Conservation (phyloP, 2,888 invertebrate genomes). For the Diarsia brunnea region DNA sequence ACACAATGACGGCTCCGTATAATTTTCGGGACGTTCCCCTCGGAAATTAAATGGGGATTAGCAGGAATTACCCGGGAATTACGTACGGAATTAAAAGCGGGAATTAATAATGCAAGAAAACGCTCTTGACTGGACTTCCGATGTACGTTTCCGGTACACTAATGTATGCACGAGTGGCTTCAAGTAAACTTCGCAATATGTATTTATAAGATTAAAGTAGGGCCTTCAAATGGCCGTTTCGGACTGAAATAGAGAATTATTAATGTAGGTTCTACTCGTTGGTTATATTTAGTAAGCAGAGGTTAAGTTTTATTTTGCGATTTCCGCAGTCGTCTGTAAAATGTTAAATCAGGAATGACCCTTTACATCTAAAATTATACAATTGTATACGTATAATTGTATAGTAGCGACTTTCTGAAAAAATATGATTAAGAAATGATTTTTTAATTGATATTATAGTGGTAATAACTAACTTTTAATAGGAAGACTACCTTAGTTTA, state of each 20-base stretch:
- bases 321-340: neutral
- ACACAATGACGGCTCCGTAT: slow-evolving; percentile 36
- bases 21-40: slow-evolving; percentile 46
- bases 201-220: slow-evolving; percentile 32
- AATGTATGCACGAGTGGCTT: slow-evolving; percentile 42
- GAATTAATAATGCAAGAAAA: slow-evolving; percentile 66
- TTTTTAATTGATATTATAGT: neutral
- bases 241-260: slow-evolving; percentile 10
- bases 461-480: neutral
- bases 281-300: neutral
- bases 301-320: neutral
- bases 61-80: slow-evolving; percentile 43
- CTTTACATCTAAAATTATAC: neutral
- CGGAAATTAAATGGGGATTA: slow-evolving; percentile 63
- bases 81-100: slow-evolving; percentile 38
- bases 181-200: slow-evolving; percentile 19
- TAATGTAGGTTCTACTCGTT: slow-evolving; percentile 1
- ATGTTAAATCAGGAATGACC: neutral
- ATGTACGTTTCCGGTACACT: slow-evolving; percentile 46
- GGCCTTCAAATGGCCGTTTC: neutral
- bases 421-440: neutral
- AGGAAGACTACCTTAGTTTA: neutral
- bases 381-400: too few relatives aligned
- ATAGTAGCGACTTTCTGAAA: too few relatives aligned
- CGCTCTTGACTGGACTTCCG: slow-evolving; percentile 44